Evolutionary conservation across 2,113 vertebrate genomes (phyloP).

Genomic region (Toxotes chatareus): DNA sequence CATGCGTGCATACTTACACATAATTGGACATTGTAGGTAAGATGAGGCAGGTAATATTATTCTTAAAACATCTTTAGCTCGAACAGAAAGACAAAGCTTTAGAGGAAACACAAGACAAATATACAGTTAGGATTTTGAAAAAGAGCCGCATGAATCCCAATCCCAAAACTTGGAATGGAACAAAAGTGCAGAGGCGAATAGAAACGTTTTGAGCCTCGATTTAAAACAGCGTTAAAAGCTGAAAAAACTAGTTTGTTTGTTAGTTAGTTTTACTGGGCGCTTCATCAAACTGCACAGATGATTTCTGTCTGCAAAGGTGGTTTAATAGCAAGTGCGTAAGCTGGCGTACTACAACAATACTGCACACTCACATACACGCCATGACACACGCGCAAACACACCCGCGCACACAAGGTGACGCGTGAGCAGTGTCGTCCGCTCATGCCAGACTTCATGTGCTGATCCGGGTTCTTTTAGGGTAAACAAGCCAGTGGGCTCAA

Average conservation of each 20-base stretch:
- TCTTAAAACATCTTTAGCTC: not conserved
- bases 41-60: not conserved
- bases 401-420: conserved; percentile 17
- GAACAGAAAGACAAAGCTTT: not conserved
- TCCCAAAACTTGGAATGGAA: too few species aligned
- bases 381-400: not conserved
- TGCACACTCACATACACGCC: not conserved
- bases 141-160: too few species aligned
- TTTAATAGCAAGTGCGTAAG: too few species aligned
- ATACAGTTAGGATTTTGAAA: too few species aligned
- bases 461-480: conserved; percentile 75
- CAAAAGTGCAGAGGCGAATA: too few species aligned
- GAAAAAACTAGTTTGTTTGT: too few species aligned
- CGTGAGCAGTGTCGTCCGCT: conserved; percentile 1
- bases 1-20: not conserved
- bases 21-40: not conserved
- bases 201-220: too few species aligned
- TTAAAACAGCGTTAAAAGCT: too few species aligned
- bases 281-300: too few species aligned
- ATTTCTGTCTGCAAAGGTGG: too few species aligned
- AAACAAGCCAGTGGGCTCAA: conserved; percentile 32
- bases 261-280: too few species aligned
- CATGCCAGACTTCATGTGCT: conserved; percentile 74
- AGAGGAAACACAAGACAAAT: too few species aligned
- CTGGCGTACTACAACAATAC: not conserved